Conservation (phyloP, 53 echinoderm and acorn worm genomes). For the Henricia sp. region DNA sequence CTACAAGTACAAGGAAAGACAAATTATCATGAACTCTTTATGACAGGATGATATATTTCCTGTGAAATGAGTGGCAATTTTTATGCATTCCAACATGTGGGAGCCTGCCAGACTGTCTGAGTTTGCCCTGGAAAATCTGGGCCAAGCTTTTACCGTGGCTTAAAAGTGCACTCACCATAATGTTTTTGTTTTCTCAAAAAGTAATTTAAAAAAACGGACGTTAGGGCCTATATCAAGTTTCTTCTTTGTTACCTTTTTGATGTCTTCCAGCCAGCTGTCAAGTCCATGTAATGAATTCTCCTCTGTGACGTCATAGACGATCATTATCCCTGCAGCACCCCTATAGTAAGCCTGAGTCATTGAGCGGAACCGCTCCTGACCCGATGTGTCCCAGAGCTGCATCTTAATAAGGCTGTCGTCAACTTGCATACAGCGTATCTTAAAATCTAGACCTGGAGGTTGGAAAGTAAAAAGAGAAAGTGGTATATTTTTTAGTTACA, state of each 20-base stretch:
- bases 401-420: conserved; percentile 75
- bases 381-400: conserved; percentile 95
- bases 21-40: background rate
- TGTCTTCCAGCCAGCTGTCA: conserved; percentile 80
- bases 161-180: no score
- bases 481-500: no score
- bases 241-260: conserved; percentile 65
- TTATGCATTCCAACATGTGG: no score
- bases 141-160: background rate
- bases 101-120: no score
- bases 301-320: conserved; percentile 93
- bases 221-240: background rate
- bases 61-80: no score
- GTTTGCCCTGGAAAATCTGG: no score
- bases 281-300: conserved; percentile 76
- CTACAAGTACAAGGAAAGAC: conserved; percentile 29
- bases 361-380: conserved; percentile 94
- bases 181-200: background rate
- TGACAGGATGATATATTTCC: background rate
- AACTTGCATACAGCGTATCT: conserved; percentile 71
- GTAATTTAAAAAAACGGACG: background rate
- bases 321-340: conserved; percentile 85
- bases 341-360: conserved; percentile 98
- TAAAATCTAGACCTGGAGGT: conserved; percentile 85
- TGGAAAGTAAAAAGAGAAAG: no score